Base-by-base conservation (phyloP, 2,113 vertebrate species). In the Turnix velox region DNA sequence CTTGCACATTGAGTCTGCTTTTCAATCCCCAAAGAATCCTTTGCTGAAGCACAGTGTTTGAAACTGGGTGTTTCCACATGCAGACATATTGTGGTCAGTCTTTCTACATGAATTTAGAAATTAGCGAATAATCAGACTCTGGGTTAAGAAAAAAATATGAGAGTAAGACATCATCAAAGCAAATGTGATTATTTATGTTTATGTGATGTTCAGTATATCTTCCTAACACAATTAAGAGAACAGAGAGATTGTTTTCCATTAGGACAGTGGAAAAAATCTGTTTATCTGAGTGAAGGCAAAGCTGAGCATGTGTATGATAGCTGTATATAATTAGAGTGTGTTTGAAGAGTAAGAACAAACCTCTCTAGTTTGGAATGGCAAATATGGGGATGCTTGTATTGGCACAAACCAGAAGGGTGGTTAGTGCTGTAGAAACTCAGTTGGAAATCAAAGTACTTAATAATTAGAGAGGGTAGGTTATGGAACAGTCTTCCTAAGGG, bases 11-110 rank as follows among this genome's bases (percentile, higher is more conserved):
- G n/a, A 67, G 22, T 14, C 58, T 54, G 57, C 43, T 28, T 65
- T 35, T 73, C 73, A 76, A 77, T 76, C 45, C 48, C n/a, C 35
- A 18, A 30, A 55, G 72, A 39, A 51, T 46, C 31, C 23, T 55
- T 79, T 31, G 27, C 33, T 59, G 45, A 39, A 45, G 76, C 58
- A 68, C 10, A 51, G 20, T 31, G 30, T 63, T 63, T 49, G 81
- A 43, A 87, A 18, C 40, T 18, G 12, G 19, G 4, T 6, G 8
- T 76, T 63, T 28, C 66, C 69, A 42, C 0, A 0, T 39, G 54
- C 59, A n/a, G 46, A 55, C 61, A 85, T 27, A 9, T 28, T 73
- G 57, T 54, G 7, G 55, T 80, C 73, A 73, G 43, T 58, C n/a
- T 51, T 59, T 65, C 30, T 35, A 65, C 54, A 30, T 77, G 20